Percentiles rank a stretch among this genome's conserved stretches.
These are phyloP conservation scores for Rhagoletis pomonella DNA, from an alignment of 1,140 invertebrate genomes.

Conservation along the genomic window DNA sequence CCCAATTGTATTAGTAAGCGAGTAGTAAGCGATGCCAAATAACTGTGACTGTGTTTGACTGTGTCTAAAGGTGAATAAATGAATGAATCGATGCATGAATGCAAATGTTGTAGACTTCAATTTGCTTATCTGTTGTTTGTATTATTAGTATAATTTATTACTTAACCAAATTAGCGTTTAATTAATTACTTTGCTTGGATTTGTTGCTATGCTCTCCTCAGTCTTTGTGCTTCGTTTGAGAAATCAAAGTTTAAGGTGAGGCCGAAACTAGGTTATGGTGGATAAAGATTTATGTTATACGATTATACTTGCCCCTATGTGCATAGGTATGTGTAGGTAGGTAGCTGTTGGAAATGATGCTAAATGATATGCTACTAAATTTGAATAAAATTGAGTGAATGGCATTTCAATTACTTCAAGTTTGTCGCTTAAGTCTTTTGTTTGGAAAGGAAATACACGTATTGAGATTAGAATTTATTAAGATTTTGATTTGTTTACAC, in stretches of 20 bases:
- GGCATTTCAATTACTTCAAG: not conserved
- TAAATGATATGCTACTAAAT: slow-evolving; percentile 12
- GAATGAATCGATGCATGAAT: slow-evolving; percentile 25
- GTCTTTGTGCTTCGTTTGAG: not conserved
- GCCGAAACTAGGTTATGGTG: slow-evolving; percentile 42
- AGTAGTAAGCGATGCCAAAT: not conserved
- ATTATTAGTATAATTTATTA: slow-evolving; percentile 49
- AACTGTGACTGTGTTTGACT: too few relatives aligned
- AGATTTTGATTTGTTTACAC: too few relatives aligned
- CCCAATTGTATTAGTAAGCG: not conserved
- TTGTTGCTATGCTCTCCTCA: not conserved
- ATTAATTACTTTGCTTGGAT: slow-evolving; percentile 26
- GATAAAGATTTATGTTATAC: slow-evolving; percentile 33
- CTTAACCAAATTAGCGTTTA: slow-evolving; percentile 48
- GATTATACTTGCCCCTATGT: not conserved
- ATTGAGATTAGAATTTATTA: too few relatives aligned
- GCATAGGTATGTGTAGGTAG: not conserved
- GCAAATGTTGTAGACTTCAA: slow-evolving; percentile 44
- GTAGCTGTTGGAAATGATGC: not conserved
- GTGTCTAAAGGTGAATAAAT: not conserved
- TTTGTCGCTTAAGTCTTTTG: slow-evolving; percentile 35
- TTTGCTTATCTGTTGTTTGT: slow-evolving; percentile 51
- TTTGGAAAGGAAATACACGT: too few relatives aligned
- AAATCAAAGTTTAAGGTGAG: slow-evolving; percentile 51
- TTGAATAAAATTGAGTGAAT: not conserved